Conservation (phyloP, 1,140 invertebrate genomes). For the Medauroidea extradentata region DNA sequence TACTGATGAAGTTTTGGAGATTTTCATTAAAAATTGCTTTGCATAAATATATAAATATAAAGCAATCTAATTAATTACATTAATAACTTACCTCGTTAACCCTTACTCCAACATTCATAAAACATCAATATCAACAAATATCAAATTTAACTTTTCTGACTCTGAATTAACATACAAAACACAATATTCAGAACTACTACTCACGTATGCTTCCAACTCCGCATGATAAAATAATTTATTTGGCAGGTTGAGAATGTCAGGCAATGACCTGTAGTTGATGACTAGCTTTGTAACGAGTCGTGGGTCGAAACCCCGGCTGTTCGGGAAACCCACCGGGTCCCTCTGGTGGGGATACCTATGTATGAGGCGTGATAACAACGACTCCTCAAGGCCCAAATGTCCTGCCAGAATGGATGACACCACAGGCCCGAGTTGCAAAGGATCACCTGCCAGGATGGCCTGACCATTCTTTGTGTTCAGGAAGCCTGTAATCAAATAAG, state of each 20-base stretch:
- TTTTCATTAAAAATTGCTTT: no score
- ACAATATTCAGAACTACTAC: no score
- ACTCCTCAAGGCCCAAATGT: conserved; percentile 60
- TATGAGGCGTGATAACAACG: conserved; percentile 54
- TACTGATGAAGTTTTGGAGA: no score
- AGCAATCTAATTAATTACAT: no score
- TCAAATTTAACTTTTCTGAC: no score
- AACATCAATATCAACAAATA: no score
- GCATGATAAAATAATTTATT: conserved; percentile 79
- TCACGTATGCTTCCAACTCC: conserved; percentile 56
- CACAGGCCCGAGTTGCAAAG: conserved; percentile 83
- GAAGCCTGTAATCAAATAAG: conserved; percentile 19
- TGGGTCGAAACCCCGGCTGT: conserved; percentile 58
- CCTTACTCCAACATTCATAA: no score
- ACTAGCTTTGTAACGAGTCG: conserved; percentile 65
- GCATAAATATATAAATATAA: no score
- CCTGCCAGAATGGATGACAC: conserved; percentile 60
- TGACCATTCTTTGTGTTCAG: conserved; percentile 52
- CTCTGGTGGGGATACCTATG: conserved; percentile 52
- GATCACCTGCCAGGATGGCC: conserved; percentile 86
- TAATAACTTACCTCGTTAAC: no score
- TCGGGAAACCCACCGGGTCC: conserved; percentile 50
- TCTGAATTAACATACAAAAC: no score
- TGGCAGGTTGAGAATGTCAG: conserved; percentile 67
- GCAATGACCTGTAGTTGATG: conserved; percentile 75